These are phyloP conservation scores for Meleagris gallopavo DNA, from an alignment of 2,113 vertebrate species.

Conservation along the genomic window DNA sequence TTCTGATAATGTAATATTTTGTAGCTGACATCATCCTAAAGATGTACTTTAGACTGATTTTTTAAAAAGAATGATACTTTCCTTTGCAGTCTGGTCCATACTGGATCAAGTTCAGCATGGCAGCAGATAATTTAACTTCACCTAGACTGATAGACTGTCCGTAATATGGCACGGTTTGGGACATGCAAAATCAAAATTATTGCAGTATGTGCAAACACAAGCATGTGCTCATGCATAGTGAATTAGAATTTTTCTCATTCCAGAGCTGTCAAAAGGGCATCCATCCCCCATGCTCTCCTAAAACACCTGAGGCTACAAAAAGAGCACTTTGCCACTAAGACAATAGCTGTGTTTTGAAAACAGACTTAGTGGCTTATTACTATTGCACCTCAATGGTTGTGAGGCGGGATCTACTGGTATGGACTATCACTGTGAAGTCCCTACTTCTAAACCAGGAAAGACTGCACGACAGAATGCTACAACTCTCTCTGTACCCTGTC, in stretches of 20 bases:
- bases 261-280: neutral
- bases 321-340: neutral
- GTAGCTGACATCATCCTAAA: neutral
- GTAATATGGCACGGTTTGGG: neutral
- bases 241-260: neutral
- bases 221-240: neutral
- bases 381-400: fast-evolving
- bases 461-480: neutral
- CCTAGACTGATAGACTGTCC: neutral
- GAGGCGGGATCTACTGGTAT: neutral
- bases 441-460: neutral
- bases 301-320: neutral
- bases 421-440: neutral
- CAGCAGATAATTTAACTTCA: constrained; percentile 7
- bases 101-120: constrained; percentile 7
- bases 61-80: neutral
- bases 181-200: neutral
- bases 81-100: neutral
- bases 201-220: constrained; percentile 14
- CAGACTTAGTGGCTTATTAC: fast-evolving
- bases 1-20: neutral
- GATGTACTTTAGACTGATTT: neutral
- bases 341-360: neutral
- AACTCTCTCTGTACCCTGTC: neutral
- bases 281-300: neutral